A percentile compares a stretch with the other conserved stretches of the same genome.
These are phyloP conservation scores for Parapristionchus giblindavisi DNA, from an alignment of 2,888 invertebrate genomes.

Conservation along the genomic window DNA sequence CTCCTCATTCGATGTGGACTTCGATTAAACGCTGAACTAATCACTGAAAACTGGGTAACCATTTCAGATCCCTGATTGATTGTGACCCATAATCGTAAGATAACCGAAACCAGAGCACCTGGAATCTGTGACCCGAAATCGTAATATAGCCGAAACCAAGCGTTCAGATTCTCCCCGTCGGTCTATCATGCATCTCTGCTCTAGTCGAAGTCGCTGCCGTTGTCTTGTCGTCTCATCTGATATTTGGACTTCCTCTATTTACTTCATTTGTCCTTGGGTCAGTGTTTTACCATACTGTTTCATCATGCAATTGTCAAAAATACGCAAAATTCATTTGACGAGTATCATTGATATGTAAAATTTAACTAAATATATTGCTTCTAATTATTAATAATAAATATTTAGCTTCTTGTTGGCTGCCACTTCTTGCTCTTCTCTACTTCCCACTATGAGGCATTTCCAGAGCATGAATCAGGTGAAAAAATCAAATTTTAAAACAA, in stretches of 20 bases:
- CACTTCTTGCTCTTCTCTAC: constrained; percentile 26
- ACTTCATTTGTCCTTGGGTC: constrained; percentile 27
- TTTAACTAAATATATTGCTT: neutral
- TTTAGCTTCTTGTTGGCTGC: constrained; percentile 34
- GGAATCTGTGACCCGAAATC: neutral
- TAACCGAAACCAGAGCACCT: neutral
- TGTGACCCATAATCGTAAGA: neutral
- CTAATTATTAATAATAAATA: neutral
- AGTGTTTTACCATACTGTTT: neutral
- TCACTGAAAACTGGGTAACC: constrained; percentile 30
- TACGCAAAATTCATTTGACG: too few relatives aligned
- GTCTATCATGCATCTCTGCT: constrained; percentile 19
- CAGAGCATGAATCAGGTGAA: constrained; percentile 33
- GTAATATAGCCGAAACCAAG: too few relatives aligned
- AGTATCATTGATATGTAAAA: too few relatives aligned
- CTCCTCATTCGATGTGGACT: constrained; percentile 38
- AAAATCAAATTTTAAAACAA: too few relatives aligned
- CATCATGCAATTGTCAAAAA: neutral
- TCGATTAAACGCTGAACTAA: constrained; percentile 29
- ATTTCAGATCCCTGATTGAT: too few relatives aligned
- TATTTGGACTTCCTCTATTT: constrained; percentile 28
- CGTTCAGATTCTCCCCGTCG: constrained; percentile 29
- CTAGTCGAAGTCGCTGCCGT: constrained; percentile 32
- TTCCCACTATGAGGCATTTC: constrained; percentile 31
- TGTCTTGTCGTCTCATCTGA: constrained; percentile 32